A percentile compares a stretch with the other conserved stretches of the same genome.
These are phyloP conservation scores for Malacoraja senta DNA, from an alignment of 2,797 vertebrate species.

Conservation along the genomic window DNA sequence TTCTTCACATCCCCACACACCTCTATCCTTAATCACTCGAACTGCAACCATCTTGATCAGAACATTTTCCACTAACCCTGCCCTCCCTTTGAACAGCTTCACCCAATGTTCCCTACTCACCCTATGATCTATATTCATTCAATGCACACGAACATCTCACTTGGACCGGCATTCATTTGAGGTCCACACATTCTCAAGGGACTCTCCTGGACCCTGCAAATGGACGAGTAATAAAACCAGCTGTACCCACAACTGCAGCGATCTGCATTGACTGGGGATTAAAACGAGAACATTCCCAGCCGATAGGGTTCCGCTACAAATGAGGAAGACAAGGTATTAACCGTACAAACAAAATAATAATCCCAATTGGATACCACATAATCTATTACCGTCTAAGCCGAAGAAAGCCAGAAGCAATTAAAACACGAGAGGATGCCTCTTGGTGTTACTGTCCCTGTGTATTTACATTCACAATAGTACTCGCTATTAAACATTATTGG, in stretches of 20 bases:
- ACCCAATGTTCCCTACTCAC: too few species aligned
- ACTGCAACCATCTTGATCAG: too few species aligned
- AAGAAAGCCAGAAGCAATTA: not conserved
- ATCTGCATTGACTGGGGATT: not conserved
- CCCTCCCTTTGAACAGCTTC: too few species aligned
- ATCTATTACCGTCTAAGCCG: not conserved
- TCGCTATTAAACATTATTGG: conserved; percentile 24
- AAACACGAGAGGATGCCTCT: not conserved
- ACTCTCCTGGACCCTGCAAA: not conserved
- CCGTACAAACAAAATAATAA: not conserved
- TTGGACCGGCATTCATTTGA: too few species aligned
- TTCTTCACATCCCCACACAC: too few species aligned
- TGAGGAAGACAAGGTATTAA: not conserved
- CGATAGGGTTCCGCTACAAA: not conserved
- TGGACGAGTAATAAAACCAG: not conserved
- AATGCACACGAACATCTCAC: too few species aligned
- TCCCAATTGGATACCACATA: not conserved
- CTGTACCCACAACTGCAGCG: not conserved
- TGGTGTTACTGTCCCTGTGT: not conserved
- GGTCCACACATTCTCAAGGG: not conserved
- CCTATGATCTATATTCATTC: too few species aligned
- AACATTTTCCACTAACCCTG: too few species aligned
- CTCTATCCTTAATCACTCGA: too few species aligned
- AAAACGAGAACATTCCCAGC: not conserved
- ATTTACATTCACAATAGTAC: not conserved